Conservation (phyloP, 2,888 invertebrate genomes). For the Metalampra italica region DNA sequence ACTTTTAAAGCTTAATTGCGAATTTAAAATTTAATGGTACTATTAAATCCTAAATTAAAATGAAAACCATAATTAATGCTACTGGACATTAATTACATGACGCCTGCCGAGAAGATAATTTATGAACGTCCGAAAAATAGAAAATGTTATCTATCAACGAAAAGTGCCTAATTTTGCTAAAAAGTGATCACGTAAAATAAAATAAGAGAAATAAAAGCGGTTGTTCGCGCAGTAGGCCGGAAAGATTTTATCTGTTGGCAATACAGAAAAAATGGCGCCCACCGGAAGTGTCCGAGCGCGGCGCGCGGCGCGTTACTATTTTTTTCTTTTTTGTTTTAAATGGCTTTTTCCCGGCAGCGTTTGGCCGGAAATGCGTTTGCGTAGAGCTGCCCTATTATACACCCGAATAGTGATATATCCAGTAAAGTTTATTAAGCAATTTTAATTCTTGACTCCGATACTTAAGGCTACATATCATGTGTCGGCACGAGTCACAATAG, state of each 20-base stretch:
- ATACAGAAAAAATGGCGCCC: constrained; percentile 79
- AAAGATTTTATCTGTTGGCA: constrained; percentile 79
- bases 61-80: neutral
- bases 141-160: neutral
- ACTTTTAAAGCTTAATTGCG: constrained; percentile 8
- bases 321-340: constrained; percentile 76
- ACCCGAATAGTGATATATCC: constrained; percentile 54
- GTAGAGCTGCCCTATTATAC: constrained; percentile 66
- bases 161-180: constrained; percentile 53
- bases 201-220: constrained; percentile 64
- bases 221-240: constrained; percentile 74
- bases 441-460: constrained; percentile 45
- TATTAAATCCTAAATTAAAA: neutral
- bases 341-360: constrained; percentile 77
- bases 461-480: constrained; percentile 45
- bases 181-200: constrained; percentile 60
- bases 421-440: constrained; percentile 48
- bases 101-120: neutral
- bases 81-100: neutral
- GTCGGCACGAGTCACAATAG: constrained; percentile 25
- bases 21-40: constrained; percentile 2
- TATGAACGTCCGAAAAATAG: neutral
- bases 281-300: constrained; percentile 78
- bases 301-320: constrained; percentile 75
- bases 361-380: constrained; percentile 78